Percentiles rank a stretch among this genome's conserved stretches.
phyloP scores from a whole-genome alignment of 2,113 vertebrate species.

The Psephotus haematonotus region DNA sequence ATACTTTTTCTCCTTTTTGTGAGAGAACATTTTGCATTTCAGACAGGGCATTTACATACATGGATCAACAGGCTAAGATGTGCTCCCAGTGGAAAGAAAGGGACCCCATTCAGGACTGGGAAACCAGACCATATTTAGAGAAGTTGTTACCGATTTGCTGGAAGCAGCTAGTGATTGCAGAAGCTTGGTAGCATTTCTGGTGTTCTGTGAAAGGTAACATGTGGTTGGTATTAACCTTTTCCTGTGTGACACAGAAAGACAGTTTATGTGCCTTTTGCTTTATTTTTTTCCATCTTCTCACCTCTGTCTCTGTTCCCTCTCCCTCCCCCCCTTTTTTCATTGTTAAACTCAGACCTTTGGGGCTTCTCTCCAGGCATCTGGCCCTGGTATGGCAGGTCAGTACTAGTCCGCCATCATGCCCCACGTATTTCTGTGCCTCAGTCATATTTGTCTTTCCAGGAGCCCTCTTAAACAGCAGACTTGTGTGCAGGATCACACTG shows the following conservation, averaged over 20 bases:
- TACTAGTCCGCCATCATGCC: neutral
- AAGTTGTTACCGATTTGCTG: neutral
- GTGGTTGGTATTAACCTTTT: neutral
- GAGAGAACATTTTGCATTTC: neutral
- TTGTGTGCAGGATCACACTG: accelerated
- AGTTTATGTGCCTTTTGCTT: neutral
- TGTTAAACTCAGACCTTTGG: neutral
- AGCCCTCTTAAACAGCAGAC: neutral
- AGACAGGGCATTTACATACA: neutral
- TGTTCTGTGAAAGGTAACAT: neutral
- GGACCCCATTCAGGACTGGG: neutral
- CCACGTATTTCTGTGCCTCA: neutral
- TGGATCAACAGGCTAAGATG: neutral
- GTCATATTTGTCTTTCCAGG: neutral
- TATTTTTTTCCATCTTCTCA: neutral
- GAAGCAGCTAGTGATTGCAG: neutral
- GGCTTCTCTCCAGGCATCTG: neutral
- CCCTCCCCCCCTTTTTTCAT: neutral
- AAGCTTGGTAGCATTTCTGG: neutral
- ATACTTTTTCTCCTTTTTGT: neutral
- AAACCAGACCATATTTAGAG: neutral
- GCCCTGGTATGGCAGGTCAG: neutral
- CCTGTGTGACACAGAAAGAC: neutral
- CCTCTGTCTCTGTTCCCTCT: neutral
- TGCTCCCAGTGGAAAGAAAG: neutral